Evolutionary conservation across 2,113 vertebrate genomes (phyloP), one percentile per base, ranked within the genome.

Genomic region (Gadus chalcogrammus): DNA sequence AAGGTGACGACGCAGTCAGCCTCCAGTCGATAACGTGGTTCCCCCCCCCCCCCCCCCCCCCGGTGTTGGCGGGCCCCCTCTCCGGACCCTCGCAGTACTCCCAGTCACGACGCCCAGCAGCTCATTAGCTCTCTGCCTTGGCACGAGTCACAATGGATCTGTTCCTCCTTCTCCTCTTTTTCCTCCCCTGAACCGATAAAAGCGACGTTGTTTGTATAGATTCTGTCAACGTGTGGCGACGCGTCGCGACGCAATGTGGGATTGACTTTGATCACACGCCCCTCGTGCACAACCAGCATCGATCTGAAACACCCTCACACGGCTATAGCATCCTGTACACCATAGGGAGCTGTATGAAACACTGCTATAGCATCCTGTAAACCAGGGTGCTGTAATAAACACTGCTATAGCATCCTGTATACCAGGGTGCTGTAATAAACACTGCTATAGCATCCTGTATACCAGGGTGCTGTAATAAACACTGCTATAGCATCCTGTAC

Each of bases 261-360:
- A 80, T 79, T 7, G 77, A 82, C 86, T 89, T 87, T 85, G 83
- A 88, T 88, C 81, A 80, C 81, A 80, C 79, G 75, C 68, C 56
- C 61, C 72, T 27, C 28, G 65, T 77, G 83, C 67, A 9, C 42
- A 9, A 48, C 70, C 75, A 72, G 31, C 59, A 62, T 68, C 38
- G 58, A 80, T 74, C 73, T 71, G 22, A 24, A 24, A 24, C 22
- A 24, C 22, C 22, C 22, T 24, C 22, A 24, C 22, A 24, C 22
- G 1, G 80, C 84, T 79, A 88, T 85, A 85, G 82, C 79, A 72
- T 84, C 79, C 73, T 70, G 79, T 78, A 84, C 79, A 78, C 74
- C 15, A 24, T 7, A 31, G 31, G 31, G 31, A 3, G 31, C 31
- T 31, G 31, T 31, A 31, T 31, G 9, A 48, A 61, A 72, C 68